Conservation (phyloP, 2,888 invertebrate species). For the Mayetiola destructor region DNA sequence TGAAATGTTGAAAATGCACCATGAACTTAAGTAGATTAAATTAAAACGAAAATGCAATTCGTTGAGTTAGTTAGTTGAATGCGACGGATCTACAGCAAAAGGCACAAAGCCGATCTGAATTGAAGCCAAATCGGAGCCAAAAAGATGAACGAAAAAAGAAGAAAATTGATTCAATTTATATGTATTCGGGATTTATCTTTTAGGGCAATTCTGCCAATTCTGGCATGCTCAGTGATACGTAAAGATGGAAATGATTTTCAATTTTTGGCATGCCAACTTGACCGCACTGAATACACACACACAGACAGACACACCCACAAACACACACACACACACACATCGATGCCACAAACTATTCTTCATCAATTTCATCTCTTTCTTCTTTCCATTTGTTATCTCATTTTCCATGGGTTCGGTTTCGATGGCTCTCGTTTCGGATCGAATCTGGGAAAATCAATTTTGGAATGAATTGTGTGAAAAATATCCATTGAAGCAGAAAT, state of each 20-base stretch:
- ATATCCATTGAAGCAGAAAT: neutral
- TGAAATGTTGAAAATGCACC: too few relatives aligned
- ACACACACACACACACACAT: neutral
- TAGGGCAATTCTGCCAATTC: neutral
- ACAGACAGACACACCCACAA: neutral
- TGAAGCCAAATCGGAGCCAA: neutral
- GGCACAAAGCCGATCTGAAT: too few relatives aligned
- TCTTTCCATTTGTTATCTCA: neutral
- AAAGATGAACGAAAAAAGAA: neutral
- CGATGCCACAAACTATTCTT: neutral
- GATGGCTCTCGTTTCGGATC: too few relatives aligned
- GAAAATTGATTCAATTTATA: constrained; percentile 8
- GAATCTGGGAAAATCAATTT: too few relatives aligned
- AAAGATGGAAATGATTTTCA: constrained; percentile 1
- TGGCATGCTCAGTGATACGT: neutral
- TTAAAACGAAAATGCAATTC: too few relatives aligned
- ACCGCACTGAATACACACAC: neutral
- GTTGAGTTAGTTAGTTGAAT: too few relatives aligned
- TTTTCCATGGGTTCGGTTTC: neutral
- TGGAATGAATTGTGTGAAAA: neutral
- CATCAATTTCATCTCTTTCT: neutral
- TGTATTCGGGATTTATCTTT: too few relatives aligned
- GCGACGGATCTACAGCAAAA: too few relatives aligned
- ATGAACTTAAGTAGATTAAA: too few relatives aligned
- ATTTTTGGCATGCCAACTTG: constrained; percentile 13